Conservation (phyloP, 2,113 vertebrate species). For the Sceloporus tristichus region DNA sequence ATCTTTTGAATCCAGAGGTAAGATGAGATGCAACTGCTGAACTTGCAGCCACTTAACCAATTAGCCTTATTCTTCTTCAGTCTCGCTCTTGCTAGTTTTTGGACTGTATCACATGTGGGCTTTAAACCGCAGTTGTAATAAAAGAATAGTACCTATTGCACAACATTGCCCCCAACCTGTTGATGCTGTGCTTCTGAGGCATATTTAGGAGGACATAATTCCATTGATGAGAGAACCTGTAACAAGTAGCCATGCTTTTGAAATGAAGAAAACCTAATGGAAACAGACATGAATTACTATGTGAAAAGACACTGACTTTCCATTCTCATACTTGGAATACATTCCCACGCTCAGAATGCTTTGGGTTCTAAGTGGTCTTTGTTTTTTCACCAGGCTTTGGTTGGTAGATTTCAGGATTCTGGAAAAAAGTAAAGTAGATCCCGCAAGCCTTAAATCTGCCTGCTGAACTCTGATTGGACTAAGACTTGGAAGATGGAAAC, state of each 20-base stretch:
- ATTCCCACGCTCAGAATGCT: not conserved
- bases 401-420: not conserved
- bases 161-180: no score
- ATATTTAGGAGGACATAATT: no score
- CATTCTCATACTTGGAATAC: not conserved
- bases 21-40: not conserved
- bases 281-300: not conserved
- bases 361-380: not conserved
- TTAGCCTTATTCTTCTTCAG: not conserved
- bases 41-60: not conserved
- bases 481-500: no score
- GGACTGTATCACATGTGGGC: no score
- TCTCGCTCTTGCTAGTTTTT: not conserved
- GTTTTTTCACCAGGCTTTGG: not conserved
- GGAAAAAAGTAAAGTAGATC: not conserved
- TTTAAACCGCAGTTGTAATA: no score
- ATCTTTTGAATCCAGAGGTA: constrained; percentile 90
- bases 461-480: not conserved
- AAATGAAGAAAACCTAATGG: not conserved
- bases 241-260: not conserved
- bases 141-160: no score
- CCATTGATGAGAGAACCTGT: no score
- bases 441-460: not conserved
- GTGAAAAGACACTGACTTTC: not conserved
- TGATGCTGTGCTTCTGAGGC: no score